Base-by-base conservation (phyloP, 2,797 vertebrate genomes). In the Muscicapa comitata region DNA sequence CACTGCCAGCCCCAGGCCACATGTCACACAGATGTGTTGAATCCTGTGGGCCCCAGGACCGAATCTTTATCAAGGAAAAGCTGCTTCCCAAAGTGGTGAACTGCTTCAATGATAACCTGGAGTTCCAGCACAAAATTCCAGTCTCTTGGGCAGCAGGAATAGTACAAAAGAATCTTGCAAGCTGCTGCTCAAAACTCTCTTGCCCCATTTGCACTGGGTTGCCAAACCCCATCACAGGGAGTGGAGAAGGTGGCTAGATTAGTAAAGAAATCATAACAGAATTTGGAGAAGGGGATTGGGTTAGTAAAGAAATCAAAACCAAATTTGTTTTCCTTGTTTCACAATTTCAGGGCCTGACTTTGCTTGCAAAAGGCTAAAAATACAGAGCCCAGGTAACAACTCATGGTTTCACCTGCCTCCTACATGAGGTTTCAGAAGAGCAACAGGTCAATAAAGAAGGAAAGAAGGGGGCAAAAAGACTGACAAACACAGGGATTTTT, bases 361-460 rank as follows among this genome's bases (percentile, higher is more conserved):
- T 71, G 40, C 25, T 84, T 70, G 23, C 33, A 45, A 58, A 59
- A 33, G 25, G 17, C 5, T 59, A 26, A 81, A 87, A 86, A 18
- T 6, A 24, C 4, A 66, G 67, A 73, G 26, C 28, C 21, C 53
- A 66, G 24, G 17, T 25, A 66, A 45, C 4, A 66, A 28, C 19
- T 11, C 0, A 0, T 23, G 54, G 28, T 31, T 81, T 81, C 17
- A 63, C 3, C 33, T 74, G 17, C 40, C 37, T 43, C 53, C 28
- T 42, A 5, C 42, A 18, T 11, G 40, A 78, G 17, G 26, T 17
- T 48, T n/a, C 50, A 42, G 24, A 7, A 62, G 23, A 48, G 17
- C 13, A 61, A n/a, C 8, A 25, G 17, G 17, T 48, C 1, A 2
- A 6, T 20, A 51, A 57, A 48, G 33, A 48, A 43, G 31, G 13